phyloP scores from a whole-genome alignment of 2,888 invertebrate species.

The Pyrgus malvae region DNA sequence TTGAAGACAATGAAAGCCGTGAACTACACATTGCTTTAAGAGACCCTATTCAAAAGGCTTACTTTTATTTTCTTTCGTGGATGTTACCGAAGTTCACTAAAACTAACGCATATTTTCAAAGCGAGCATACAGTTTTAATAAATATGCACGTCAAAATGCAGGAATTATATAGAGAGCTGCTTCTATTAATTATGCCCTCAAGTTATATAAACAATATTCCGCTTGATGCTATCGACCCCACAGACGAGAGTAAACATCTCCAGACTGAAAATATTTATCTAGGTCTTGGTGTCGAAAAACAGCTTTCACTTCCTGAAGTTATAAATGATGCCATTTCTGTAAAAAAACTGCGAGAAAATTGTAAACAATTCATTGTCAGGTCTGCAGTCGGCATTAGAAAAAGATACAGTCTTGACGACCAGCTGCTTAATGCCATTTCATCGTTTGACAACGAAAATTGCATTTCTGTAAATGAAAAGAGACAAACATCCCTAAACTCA shows the following conservation, averaged over 20 bases:
- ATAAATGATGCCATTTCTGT: background rate
- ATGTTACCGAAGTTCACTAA: slow-evolving; percentile 27
- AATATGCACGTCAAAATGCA: background rate
- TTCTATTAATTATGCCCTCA: background rate
- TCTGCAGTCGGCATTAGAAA: background rate
- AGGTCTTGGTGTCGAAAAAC: background rate
- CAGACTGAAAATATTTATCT: background rate
- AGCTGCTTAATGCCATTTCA: background rate
- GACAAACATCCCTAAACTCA: background rate
- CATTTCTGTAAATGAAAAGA: background rate
- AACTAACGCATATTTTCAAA: slow-evolving; percentile 18
- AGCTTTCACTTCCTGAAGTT: background rate
- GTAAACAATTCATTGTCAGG: background rate
- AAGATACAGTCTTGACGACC: background rate
- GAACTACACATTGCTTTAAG: slow-evolving; percentile 13
- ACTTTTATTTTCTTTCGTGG: slow-evolving; percentile 27
- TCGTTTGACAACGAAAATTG: background rate
- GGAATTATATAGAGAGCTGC: background rate
- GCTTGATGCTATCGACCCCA: slow-evolving; percentile 15
- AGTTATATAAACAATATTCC: slow-evolving; percentile 3
- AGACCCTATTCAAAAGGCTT: slow-evolving; percentile 19
- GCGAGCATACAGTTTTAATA: slow-evolving; percentile 11
- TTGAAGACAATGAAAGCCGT: slow-evolving; percentile 12
- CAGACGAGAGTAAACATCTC: slow-evolving; percentile 4
- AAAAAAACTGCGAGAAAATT: background rate